These are phyloP conservation scores for Shargacucullia verbasci DNA, from an alignment of 2,888 invertebrate genomes.

Conservation along the genomic window DNA sequence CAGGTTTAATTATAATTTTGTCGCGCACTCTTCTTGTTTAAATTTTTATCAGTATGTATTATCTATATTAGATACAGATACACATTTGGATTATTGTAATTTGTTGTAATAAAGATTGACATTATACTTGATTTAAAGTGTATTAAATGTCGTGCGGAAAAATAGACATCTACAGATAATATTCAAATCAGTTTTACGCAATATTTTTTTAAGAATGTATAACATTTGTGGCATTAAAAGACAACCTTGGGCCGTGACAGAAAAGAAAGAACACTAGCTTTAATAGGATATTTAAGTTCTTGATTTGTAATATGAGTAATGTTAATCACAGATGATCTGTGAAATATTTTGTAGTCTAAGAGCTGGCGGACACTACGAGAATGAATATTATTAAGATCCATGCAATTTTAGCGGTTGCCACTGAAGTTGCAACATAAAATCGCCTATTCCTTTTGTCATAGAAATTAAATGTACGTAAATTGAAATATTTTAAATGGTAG, in stretches of 20 bases:
- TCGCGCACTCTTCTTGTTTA: too few relatives aligned
- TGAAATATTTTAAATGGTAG: too few relatives aligned
- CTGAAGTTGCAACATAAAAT: too few relatives aligned
- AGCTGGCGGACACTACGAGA: too few relatives aligned
- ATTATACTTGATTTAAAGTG: background rate
- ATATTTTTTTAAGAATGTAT: background rate
- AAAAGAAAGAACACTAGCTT: background rate
- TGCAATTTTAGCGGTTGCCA: too few relatives aligned
- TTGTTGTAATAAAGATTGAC: background rate
- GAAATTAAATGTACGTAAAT: too few relatives aligned
- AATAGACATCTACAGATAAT: background rate
- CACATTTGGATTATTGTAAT: too few relatives aligned
- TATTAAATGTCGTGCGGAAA: background rate
- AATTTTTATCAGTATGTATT: too few relatives aligned
- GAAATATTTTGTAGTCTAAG: background rate
- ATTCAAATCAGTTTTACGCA: background rate
- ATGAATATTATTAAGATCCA: too few relatives aligned
- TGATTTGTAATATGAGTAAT: background rate
- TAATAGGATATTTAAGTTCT: constrained; percentile 8
- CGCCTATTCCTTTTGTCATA: too few relatives aligned
- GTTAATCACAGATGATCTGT: background rate
- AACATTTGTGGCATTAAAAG: constrained; percentile 7
- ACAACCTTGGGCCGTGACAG: background rate
- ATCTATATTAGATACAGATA: too few relatives aligned
- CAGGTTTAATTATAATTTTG: too few relatives aligned